phyloP scores from a whole-genome alignment of 2,113 vertebrate species.

The Herpetotheres cachinnans region DNA sequence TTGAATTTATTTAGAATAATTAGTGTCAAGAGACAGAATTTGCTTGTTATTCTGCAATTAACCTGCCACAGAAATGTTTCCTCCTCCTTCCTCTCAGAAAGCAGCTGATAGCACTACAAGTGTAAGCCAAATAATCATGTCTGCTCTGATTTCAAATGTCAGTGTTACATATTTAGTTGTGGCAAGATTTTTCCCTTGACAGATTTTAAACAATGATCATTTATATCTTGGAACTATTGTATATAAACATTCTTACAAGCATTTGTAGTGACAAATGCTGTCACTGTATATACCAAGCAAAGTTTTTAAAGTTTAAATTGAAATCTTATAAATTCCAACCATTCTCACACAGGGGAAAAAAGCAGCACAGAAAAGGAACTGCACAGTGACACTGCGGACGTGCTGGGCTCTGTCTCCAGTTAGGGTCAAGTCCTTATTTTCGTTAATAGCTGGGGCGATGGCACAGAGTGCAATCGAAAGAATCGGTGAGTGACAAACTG shows the following conservation, averaged over 20 bases:
- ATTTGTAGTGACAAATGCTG: constrained; percentile 51
- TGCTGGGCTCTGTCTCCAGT: neutral
- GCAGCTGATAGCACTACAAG: constrained; percentile 26
- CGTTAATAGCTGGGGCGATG: neutral
- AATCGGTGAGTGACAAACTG: neutral
- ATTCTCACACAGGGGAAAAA: neutral
- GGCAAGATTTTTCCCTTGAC: constrained; percentile 40
- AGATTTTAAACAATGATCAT: constrained; percentile 61
- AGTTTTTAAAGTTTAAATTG: constrained; percentile 45
- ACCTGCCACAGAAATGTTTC: constrained; percentile 33
- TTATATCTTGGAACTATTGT: constrained; percentile 57
- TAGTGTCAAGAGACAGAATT: constrained; percentile 20
- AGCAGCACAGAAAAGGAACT: neutral
- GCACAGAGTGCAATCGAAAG: neutral
- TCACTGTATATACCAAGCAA: neutral
- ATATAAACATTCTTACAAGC: constrained; percentile 37
- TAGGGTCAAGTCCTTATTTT: neutral
- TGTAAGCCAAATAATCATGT: neutral
- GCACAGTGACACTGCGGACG: neutral
- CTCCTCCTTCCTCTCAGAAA: neutral
- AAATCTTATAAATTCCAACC: constrained; percentile 36
- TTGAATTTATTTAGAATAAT: constrained; percentile 48
- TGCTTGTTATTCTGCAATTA: constrained; percentile 46
- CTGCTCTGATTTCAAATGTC: constrained; percentile 48
- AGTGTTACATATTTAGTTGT: constrained; percentile 23